Percentiles rank a stretch among this genome's conserved stretches.
Evolutionary conservation across 2,113 vertebrate genomes (phyloP).

Genomic region (Propithecus coquereli): DNA sequence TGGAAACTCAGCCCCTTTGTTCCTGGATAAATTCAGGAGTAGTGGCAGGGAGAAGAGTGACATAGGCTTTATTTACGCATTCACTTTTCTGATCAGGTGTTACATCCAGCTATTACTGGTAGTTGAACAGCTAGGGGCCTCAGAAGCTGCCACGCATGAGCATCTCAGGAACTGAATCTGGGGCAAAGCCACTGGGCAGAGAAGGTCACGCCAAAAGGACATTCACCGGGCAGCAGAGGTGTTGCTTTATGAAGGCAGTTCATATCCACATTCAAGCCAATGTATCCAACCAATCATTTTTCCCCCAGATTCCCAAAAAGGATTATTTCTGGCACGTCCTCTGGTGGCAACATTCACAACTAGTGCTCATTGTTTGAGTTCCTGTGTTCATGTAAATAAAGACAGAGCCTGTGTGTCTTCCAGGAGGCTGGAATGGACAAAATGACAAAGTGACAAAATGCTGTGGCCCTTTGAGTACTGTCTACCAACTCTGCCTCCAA

Average conservation of each 20-base stretch:
- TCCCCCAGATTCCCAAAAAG: not conserved
- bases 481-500: not conserved
- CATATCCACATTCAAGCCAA: not conserved
- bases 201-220: not conserved
- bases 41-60: not conserved
- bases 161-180: not conserved
- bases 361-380: not conserved
- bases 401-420: not conserved
- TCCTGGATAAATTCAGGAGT: not conserved
- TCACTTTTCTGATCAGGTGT: not conserved
- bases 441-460: rapidly evolving
- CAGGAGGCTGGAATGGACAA: rapidly evolving
- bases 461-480: not conserved
- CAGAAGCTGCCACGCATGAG: no score
- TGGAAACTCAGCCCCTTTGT: not conserved
- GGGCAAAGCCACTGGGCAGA: not conserved
- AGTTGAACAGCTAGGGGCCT: not conserved
- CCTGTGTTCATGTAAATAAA: not conserved
- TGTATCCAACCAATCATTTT: no score
- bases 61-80: not conserved
- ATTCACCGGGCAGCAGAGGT: rapidly evolving
- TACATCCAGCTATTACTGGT: not conserved
- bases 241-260: not conserved
- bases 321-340: not conserved
- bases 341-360: not conserved